Evolutionary conservation across 1,140 invertebrate genomes (phyloP).

Genomic region (Neuroterus valhalla): DNA sequence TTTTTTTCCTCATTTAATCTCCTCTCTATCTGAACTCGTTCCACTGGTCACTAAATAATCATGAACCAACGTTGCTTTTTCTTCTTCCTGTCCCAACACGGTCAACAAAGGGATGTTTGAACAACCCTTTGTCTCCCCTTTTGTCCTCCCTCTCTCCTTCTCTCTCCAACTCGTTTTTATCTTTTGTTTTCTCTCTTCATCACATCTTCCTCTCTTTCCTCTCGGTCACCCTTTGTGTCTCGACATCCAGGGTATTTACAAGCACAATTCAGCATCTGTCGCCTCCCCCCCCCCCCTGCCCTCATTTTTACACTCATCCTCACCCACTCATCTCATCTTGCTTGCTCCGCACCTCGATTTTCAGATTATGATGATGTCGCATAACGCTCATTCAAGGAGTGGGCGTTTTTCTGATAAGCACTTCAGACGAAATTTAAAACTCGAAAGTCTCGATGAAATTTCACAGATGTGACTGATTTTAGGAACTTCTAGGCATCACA

Average conservation of each 20-base stretch:
- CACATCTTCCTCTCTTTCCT: conserved; percentile 13
- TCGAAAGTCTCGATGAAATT: not conserved
- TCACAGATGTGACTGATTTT: too few relatives aligned
- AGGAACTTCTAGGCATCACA: too few relatives aligned
- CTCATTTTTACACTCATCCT: not conserved
- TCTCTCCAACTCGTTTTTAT: conserved; percentile 34
- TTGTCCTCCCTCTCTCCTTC: conserved; percentile 40
- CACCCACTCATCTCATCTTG: not conserved
- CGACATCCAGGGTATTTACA: conserved; percentile 56
- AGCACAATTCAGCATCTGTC: conserved; percentile 52
- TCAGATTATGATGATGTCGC: not conserved
- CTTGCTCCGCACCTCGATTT: conserved; percentile 13
- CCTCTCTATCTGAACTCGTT: conserved; percentile 35
- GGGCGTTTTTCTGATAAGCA: not conserved
- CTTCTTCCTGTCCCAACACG: conserved; percentile 48
- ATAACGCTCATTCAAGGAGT: not conserved
- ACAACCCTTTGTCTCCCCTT: conserved; percentile 60
- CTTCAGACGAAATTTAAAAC: not conserved
- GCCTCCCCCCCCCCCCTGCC: not conserved
- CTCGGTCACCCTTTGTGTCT: conserved; percentile 47
- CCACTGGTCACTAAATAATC: conserved; percentile 61
- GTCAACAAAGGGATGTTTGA: conserved; percentile 64
- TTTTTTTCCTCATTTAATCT: not conserved
- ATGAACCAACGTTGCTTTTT: conserved; percentile 58
- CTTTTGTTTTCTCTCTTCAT: not conserved